phyloP scores from a whole-genome alignment of 1,140 invertebrate species.

The Matsumurasca onukii region DNA sequence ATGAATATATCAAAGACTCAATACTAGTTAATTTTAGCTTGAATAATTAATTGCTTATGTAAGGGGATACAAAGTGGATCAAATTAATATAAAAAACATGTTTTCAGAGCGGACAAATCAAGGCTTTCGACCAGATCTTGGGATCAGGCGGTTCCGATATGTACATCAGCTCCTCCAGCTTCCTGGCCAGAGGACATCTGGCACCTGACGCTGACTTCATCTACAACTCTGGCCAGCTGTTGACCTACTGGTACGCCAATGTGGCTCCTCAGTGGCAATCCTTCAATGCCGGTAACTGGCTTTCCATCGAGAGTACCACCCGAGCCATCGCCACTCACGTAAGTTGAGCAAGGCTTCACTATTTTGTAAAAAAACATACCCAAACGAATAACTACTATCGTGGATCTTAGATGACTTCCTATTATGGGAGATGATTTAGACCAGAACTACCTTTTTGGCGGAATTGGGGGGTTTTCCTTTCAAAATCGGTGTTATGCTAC shows the following conservation, averaged over 20 bases:
- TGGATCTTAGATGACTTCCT: background rate
- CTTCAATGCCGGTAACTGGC: slow-evolving; percentile 59
- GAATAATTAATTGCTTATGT: too few species aligned
- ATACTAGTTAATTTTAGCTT: too few species aligned
- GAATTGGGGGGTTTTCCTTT: background rate
- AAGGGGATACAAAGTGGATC: too few species aligned
- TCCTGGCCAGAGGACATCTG: slow-evolving; percentile 48
- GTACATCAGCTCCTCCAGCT: background rate
- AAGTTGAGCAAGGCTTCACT: slow-evolving; percentile 2
- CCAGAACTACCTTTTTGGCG: background rate
- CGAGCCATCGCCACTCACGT: slow-evolving; percentile 27
- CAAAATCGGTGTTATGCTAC: background rate
- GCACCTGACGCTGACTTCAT: slow-evolving; percentile 52
- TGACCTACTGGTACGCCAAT: slow-evolving; percentile 57
- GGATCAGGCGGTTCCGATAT: background rate
- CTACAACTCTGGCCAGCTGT: slow-evolving; percentile 47
- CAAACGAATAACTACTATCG: too few species aligned
- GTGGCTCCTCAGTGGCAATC: slow-evolving; percentile 57
- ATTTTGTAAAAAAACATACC: background rate
- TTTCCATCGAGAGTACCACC: slow-evolving; percentile 34
- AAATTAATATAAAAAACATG: background rate
- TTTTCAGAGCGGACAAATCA: background rate
- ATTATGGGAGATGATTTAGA: background rate
- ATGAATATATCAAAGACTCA: too few species aligned
- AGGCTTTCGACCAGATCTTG: background rate